Base-by-base conservation (phyloP, 2,797 vertebrate genomes). In the Typhlichthys eigenmanni region DNA sequence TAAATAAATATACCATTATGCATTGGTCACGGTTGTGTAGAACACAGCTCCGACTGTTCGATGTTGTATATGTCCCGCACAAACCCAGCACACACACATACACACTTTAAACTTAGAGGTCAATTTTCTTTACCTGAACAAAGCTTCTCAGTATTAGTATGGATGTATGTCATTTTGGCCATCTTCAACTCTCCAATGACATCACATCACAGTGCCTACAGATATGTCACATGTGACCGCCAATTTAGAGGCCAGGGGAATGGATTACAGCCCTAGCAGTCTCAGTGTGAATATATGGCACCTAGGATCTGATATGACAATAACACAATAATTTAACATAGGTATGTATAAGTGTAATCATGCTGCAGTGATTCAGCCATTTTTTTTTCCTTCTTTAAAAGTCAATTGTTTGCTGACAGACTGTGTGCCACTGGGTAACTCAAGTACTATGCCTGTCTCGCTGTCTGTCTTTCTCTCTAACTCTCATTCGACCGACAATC, bases 1-100 rank as follows among this genome's bases (percentile, higher is more conserved):
- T 45, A 89, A 57, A 57, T 57, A 57, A 57, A 57, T 75, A 76
- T 83, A 83, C 85, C 85, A 89, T 90, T 88, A 89, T 91, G 78
- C 86, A 85, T 89, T 79, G 84, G 87, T 86, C 85, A 91, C 66
- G 85, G 86, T 88, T 71, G 69, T 17, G 2, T 50, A 80, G 8
- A 85, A 91, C 88, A 91, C 84, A 91, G 81, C 50, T 47, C 43
- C 60, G 70, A 76, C 78, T 91, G 89, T 90, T 86, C 79, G 58
- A 47, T 67, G 76, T 80, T 78, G 79, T 77, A 75, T 64, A 54
- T 66, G 63, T 68, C 32, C 76, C 7, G 9, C 63, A 70, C 54
- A 66, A 65, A 60, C 19, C 57, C 10, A 47, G 59, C 71, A 64
- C 56, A 6, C 51, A 32, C 54, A 12, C 69, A 73, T 1, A 47